Conservation (phyloP, 2,113 vertebrate genomes). For the Rhinolophus sinicus region DNA sequence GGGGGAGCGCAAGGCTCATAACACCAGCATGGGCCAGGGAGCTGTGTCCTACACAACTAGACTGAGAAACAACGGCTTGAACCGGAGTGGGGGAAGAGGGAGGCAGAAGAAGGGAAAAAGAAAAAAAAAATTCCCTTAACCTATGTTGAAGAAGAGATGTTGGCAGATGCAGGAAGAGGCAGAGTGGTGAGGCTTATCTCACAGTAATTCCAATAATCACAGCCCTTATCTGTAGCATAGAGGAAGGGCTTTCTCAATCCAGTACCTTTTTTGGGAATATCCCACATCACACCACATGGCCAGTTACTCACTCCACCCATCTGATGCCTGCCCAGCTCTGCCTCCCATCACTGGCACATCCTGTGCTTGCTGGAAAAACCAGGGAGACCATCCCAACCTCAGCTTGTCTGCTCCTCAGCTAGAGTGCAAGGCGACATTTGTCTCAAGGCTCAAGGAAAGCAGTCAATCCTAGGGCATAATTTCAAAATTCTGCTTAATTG, state of each 20-base stretch:
- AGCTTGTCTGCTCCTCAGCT: not conserved
- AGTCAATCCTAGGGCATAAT: not conserved
- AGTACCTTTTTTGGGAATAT: slow-evolving; percentile 48
- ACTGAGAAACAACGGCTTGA: too few relatives aligned
- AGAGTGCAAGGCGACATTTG: not conserved
- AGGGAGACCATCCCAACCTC: not conserved
- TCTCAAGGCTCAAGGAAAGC: not conserved
- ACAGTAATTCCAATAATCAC: not conserved
- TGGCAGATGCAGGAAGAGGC: not conserved
- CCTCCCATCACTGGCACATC: not conserved
- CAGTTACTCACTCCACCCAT: slow-evolving; percentile 6
- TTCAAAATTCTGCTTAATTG: not conserved
- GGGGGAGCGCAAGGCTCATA: too few relatives aligned
- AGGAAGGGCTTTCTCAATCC: not conserved
- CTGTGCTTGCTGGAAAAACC: not conserved
- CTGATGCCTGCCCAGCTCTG: not conserved
- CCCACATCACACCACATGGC: not conserved
- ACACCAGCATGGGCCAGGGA: too few relatives aligned
- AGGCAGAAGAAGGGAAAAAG: too few relatives aligned
- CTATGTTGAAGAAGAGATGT: not conserved
- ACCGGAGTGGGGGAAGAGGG: too few relatives aligned
- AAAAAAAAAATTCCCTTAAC: not conserved
- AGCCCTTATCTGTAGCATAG: not conserved
- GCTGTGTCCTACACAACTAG: too few relatives aligned
- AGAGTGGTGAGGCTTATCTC: not conserved